Evolutionary conservation across 23 tunicate species (phyloP), one percentile per base, ranked within the genome.

Genomic region (Pegea sp.): DNA sequence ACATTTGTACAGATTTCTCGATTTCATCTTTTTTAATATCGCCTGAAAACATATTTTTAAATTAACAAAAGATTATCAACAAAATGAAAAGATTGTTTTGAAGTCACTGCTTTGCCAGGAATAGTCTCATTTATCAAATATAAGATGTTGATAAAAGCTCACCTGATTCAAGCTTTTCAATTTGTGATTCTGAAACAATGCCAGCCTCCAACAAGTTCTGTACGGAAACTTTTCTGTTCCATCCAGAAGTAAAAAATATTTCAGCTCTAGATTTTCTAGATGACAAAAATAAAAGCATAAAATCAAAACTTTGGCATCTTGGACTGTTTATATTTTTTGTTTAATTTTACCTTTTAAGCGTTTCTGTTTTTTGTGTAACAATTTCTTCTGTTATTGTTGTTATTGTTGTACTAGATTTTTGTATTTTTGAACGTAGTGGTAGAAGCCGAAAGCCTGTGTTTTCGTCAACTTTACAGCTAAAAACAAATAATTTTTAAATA

Each of bases 381-480:
- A 38, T 38, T 38, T 38, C 46, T 38, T 38, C 46, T 38, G 46
- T 38, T 8, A 38, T 38, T 38, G 16, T 43, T 5, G 69, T 25
- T 6, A 23, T 73, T 8, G 75, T 33, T 48, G 76, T 29, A 6
- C 42, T 24, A 18, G 44, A 62, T 38, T 26, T n/a, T 38, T 27
- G 50, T 61, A 13, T 63, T 58, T 8, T 58, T 44, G 6, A 64
- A 49, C 51, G n/a, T n/a, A n/a, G n/a, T 4, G 99, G 99, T 29
- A 91, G 69, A 48, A 91, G 34, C 22, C 91, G 57, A 44, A 91
- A 68, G 4, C 99, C 99, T 5, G 93, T 72, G 54, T 91, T 86
- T 43, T 69, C 64, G 65, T 91, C 99, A 24, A 68, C 58, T 0
- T 78, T 77, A 51, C 99, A 91, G 24, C 95, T 84, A 60, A 0